A percentile compares a stretch with the other conserved stretches of the same genome.
Conservation (phyloP, 2,888 invertebrate genomes). For the Metalampra italica region DNA sequence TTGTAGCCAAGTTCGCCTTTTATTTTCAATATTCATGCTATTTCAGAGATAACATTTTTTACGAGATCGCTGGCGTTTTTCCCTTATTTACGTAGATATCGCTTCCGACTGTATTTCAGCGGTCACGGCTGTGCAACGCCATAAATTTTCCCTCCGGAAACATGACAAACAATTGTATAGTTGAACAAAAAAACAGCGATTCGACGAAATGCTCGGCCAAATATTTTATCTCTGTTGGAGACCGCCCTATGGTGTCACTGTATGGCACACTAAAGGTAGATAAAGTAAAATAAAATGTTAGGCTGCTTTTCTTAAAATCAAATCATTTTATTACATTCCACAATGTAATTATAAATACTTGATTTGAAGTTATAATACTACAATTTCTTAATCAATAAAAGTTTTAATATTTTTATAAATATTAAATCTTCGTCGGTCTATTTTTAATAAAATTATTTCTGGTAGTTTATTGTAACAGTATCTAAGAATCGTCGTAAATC, state of each 20-base stretch:
- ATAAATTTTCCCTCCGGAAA: constrained; percentile 55
- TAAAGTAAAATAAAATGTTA: background rate
- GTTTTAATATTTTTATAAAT: too few species aligned
- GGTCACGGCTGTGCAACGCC: constrained; percentile 39
- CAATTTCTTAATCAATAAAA: too few species aligned
- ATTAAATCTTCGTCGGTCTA: too few species aligned
- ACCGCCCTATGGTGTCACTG: background rate
- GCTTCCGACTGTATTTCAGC: constrained; percentile 44
- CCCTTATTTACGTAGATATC: constrained; percentile 48
- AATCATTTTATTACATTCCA: too few species aligned
- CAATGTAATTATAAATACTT: too few species aligned
- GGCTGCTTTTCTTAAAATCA: too few species aligned
- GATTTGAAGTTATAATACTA: too few species aligned
- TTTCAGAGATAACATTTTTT: constrained; percentile 17
- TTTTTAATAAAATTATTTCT: too few species aligned
- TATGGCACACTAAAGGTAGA: too few species aligned
- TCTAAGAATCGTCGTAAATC: too few species aligned
- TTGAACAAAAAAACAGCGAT: constrained; percentile 44
- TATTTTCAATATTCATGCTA: constrained; percentile 18
- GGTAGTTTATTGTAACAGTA: too few species aligned
- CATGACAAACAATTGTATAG: constrained; percentile 58
- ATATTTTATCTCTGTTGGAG: constrained; percentile 1
- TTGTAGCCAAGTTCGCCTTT: background rate
- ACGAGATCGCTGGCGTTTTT: constrained; percentile 29
- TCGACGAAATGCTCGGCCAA: constrained; percentile 23